These are phyloP conservation scores for Sinosuthora webbiana DNA, from an alignment of 2,113 vertebrate species.

Conservation along the genomic window DNA sequence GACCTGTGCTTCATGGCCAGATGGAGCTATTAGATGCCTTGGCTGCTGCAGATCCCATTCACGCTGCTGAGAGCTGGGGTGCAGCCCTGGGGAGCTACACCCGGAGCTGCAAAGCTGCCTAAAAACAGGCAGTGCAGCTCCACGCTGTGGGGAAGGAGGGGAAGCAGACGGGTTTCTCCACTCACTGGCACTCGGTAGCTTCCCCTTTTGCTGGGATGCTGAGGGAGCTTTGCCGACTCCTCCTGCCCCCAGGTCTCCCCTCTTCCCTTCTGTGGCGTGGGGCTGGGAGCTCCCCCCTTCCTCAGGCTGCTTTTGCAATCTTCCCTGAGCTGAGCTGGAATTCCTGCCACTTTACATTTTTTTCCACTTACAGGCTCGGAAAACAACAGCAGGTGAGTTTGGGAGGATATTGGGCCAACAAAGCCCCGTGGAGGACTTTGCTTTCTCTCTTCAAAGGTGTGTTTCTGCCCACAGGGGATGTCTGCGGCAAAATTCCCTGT, in stretches of 20 bases:
- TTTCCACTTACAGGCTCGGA: background rate
- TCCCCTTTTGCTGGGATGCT: background rate
- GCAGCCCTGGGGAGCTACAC: background rate
- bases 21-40: background rate
- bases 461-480: background rate
- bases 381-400: background rate
- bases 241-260: background rate
- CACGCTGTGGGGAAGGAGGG: slow-evolving; percentile 17
- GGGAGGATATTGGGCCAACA: no score
- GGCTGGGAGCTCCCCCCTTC: background rate
- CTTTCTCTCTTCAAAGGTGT: background rate
- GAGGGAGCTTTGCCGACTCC: fast-evolving
- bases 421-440: background rate
- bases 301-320: background rate
- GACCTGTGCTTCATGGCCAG: background rate
- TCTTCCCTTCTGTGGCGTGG: fast-evolving
- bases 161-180: background rate
- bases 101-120: background rate
- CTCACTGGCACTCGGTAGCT: background rate
- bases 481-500: background rate
- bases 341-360: background rate
- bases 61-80: background rate
- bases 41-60: background rate
- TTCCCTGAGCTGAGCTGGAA: background rate
- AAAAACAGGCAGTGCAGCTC: slow-evolving; percentile 22